These are phyloP conservation scores for Sarcophaga peregrina DNA, from an alignment of 1,140 invertebrate genomes.

Conservation along the genomic window DNA sequence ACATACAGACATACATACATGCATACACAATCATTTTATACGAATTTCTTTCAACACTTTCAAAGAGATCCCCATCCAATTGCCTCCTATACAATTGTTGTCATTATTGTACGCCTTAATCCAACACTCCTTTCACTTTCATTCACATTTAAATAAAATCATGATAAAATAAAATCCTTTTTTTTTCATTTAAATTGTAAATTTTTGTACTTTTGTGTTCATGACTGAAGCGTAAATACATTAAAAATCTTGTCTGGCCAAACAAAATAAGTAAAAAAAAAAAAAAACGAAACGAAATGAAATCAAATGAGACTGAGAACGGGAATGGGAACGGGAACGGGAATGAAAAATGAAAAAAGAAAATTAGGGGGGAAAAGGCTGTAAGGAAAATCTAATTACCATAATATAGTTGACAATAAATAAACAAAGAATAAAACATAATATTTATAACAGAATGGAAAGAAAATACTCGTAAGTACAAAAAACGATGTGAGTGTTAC, in stretches of 20 bases:
- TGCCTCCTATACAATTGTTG: background rate
- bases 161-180: conserved; percentile 1
- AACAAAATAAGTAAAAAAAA: too few relatives aligned
- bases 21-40: background rate
- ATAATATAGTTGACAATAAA: conserved; percentile 40
- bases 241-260: conserved; percentile 38
- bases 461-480: too few relatives aligned
- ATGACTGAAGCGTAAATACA: conserved; percentile 3
- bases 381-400: conserved; percentile 29
- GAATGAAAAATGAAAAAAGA: too few relatives aligned
- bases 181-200: too few relatives aligned
- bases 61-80: background rate
- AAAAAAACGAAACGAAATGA: background rate
- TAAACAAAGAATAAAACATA: conserved; percentile 5
- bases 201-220: background rate
- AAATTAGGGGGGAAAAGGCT: too few relatives aligned
- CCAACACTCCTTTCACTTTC: background rate
- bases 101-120: background rate
- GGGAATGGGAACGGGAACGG: too few relatives aligned
- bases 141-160: background rate
- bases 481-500: too few relatives aligned
- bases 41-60: background rate
- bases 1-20: background rate
- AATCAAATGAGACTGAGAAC: too few relatives aligned
- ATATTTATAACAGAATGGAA: background rate